These are phyloP conservation scores for Lutjanus argentimaculatus DNA, from an alignment of 2,797 vertebrate genomes.

Conservation along the genomic window DNA sequence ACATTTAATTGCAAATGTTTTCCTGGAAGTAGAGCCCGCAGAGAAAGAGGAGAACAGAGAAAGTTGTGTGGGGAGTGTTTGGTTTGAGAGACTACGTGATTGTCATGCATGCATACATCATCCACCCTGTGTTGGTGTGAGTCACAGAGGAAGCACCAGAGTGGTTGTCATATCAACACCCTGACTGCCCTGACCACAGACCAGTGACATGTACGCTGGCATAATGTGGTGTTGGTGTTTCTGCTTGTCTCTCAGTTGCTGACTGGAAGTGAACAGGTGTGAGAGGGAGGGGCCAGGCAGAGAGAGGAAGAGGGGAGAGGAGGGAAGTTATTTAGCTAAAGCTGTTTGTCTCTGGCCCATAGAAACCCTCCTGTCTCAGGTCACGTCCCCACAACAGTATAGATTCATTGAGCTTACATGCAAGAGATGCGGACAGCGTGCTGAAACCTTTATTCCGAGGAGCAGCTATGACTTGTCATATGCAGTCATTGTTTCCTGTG, in stretches of 20 bases:
- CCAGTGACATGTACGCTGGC: constrained; percentile 28
- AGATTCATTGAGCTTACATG: background rate
- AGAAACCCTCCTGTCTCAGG: constrained; percentile 33
- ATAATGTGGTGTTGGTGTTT: constrained; percentile 4
- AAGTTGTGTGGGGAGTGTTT: constrained; percentile 11
- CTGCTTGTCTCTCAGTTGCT: constrained; percentile 27
- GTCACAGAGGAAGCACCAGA: constrained; percentile 65
- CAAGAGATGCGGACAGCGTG: constrained; percentile 5
- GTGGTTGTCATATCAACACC: constrained; percentile 44
- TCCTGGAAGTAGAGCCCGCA: background rate
- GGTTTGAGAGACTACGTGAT: constrained; percentile 39
- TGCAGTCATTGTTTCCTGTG: constrained; percentile 65
- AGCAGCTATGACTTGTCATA: constrained; percentile 57
- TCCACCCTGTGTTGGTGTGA: constrained; percentile 35
- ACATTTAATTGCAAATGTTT: constrained; percentile 2
- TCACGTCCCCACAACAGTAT: constrained; percentile 22
- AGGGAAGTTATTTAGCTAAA: constrained; percentile 66
- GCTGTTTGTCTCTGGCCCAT: constrained; percentile 39
- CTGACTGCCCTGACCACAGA: constrained; percentile 14
- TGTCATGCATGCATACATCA: constrained; percentile 26
- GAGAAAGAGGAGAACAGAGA: constrained; percentile 26
- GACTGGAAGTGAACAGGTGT: constrained; percentile 69
- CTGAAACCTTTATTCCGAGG: constrained; percentile 49
- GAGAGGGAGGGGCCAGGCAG: constrained; percentile 53
- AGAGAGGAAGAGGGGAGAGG: constrained; percentile 65